Evolutionary conservation across 2,797 vertebrate species (phyloP).

Genomic region (Parotocinclus haroldoi): DNA sequence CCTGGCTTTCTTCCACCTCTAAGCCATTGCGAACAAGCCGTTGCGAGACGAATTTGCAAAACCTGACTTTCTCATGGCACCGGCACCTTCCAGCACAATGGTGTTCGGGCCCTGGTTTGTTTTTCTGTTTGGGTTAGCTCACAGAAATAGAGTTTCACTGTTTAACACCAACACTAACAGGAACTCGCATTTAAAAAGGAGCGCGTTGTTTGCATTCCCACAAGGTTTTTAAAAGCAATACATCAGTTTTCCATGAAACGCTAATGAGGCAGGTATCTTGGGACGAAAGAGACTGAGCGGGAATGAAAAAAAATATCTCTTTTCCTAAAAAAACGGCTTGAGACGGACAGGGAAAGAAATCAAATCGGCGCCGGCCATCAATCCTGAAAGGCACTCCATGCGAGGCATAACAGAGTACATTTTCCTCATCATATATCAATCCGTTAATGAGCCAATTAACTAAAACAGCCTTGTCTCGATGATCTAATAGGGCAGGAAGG

Average conservation of each 20-base stretch:
- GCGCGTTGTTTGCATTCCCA: no score
- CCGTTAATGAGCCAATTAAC: slow-evolving; percentile 54
- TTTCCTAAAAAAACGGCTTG: no score
- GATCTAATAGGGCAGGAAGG: slow-evolving; percentile 37
- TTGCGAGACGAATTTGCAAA: slow-evolving; percentile 57
- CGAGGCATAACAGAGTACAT: slow-evolving; percentile 40
- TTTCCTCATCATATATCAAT: slow-evolving; percentile 52
- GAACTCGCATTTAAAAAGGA: slow-evolving; percentile 31
- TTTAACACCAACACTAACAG: slow-evolving; percentile 47
- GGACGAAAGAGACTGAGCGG: no score
- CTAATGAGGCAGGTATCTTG: no score
- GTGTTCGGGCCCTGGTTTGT: slow-evolving; percentile 45
- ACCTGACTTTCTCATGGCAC: slow-evolving; percentile 71
- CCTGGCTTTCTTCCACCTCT: slow-evolving; percentile 74
- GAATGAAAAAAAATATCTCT: no score
- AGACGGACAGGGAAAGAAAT: no score
- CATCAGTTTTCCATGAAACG: no score
- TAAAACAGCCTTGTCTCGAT: slow-evolving; percentile 50
- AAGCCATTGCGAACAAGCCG: slow-evolving; percentile 59
- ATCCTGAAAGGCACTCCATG: slow-evolving; percentile 40
- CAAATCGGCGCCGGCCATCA: slow-evolving; percentile 18
- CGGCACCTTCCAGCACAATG: slow-evolving; percentile 65
- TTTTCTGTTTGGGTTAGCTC: slow-evolving; percentile 52
- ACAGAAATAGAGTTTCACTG: slow-evolving; percentile 53
- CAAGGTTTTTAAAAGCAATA: no score